Conservation (phyloP, 2,888 invertebrate species). For the Himalopsyche japonica region DNA sequence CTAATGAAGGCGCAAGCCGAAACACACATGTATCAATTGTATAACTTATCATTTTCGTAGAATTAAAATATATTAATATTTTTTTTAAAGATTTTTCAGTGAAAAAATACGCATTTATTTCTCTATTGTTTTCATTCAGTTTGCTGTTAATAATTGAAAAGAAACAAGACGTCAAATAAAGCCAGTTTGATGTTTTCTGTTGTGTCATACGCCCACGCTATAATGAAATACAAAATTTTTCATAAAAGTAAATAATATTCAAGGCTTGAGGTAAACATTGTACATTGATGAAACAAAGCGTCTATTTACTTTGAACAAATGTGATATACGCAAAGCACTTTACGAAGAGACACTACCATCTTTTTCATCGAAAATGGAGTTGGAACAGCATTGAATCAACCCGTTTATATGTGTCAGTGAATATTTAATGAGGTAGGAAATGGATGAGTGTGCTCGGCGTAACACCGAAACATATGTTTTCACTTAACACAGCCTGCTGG, state of each 20-base stretch:
- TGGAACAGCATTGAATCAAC: not conserved
- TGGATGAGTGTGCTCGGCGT: constrained; percentile 5
- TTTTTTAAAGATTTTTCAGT: too few species aligned
- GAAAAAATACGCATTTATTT: too few species aligned
- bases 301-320: not conserved
- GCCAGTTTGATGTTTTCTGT: too few species aligned
- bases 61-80: too few species aligned
- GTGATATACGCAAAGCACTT: not conserved
- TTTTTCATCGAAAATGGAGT: not conserved
- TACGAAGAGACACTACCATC: not conserved
- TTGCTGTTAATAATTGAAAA: too few species aligned
- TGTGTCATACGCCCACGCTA: too few species aligned
- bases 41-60: too few species aligned
- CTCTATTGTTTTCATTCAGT: too few species aligned
- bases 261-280: not conserved
- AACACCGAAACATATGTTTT: constrained; percentile 8
- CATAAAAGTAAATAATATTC: not conserved
- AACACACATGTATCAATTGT: too few species aligned
- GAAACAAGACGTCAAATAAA: too few species aligned
- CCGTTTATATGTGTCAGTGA: constrained; percentile 12
- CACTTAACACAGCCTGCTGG: constrained; percentile 5
- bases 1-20: too few species aligned
- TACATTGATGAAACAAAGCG: not conserved
- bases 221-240: too few species aligned
- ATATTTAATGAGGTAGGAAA: constrained; percentile 16